Percentiles rank a stretch among this genome's conserved stretches.
Evolutionary conservation across 2,797 vertebrate genomes (phyloP).

Genomic region (Strix occidentalis): DNA sequence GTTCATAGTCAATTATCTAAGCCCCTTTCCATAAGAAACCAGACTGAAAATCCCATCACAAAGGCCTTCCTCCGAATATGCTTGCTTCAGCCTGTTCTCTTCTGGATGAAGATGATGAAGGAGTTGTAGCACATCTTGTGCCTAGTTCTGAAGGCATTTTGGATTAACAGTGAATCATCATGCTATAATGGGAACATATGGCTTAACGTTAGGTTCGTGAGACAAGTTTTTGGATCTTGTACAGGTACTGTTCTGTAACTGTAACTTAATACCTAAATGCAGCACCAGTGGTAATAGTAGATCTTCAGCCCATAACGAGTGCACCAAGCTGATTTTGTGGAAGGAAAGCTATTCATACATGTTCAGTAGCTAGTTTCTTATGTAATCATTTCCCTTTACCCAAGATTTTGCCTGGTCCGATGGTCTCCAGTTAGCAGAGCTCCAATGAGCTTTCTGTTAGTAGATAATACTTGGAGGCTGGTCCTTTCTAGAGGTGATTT

Average conservation of each 20-base stretch:
- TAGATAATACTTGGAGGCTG: background rate
- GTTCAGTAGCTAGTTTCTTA: background rate
- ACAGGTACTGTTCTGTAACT: background rate
- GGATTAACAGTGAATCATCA: background rate
- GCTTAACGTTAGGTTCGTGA: background rate
- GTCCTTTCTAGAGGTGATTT: background rate
- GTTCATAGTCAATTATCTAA: background rate
- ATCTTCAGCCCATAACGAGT: background rate
- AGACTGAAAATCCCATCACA: background rate
- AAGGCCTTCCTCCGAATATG: background rate
- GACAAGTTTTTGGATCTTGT: background rate
- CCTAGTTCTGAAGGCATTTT: background rate
- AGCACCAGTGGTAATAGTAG: background rate
- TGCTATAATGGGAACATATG: background rate
- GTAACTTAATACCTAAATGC: background rate
- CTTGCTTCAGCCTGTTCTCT: background rate
- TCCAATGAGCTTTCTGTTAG: background rate
- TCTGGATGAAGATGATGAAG: background rate
- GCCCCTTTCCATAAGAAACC: background rate
- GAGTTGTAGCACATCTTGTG: background rate
- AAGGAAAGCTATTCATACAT: background rate
- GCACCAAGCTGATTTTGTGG: background rate
- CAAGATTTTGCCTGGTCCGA: background rate
- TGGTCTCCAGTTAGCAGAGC: background rate
- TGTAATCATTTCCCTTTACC: background rate